A percentile compares a stretch with the other conserved stretches of the same genome.
phyloP scores from a whole-genome alignment of 2,113 vertebrate species.

The Zingel zingel region DNA sequence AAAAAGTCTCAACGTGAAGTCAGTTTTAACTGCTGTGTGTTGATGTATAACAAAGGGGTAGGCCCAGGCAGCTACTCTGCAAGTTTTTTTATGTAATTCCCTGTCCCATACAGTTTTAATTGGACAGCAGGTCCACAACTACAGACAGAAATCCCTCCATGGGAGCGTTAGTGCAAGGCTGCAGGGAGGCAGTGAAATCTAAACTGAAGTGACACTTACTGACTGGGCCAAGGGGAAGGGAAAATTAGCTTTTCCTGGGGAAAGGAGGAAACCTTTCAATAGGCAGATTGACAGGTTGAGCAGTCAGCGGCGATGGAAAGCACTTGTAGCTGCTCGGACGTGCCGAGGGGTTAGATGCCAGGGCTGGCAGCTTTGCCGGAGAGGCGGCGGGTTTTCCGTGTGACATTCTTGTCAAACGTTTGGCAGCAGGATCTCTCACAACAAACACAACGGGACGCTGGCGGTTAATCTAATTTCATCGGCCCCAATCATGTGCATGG shows the following conservation, averaged over 20 bases:
- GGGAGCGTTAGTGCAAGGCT: conserved; percentile 62
- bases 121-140: conserved; percentile 66
- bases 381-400: conserved; percentile 37
- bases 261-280: conserved; percentile 77
- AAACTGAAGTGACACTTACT: conserved; percentile 83
- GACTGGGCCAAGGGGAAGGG: conserved; percentile 70
- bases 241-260: conserved; percentile 75
- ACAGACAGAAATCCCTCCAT: conserved; percentile 55
- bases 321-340: conserved; percentile 73
- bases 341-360: conserved; percentile 68
- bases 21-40: neutral
- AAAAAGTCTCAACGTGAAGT: conserved; percentile 17
- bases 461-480: conserved; percentile 73
- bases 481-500: conserved; percentile 39
- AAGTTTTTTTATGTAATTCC: conserved; percentile 55
- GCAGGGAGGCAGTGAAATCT: conserved; percentile 72
- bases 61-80: conserved; percentile 3
- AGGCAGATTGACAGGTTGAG: conserved; percentile 80
- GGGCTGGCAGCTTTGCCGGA: conserved; percentile 53
- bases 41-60: neutral
- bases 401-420: conserved; percentile 78
- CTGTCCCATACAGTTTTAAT: conserved; percentile 67
- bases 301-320: conserved; percentile 80
- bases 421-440: conserved; percentile 68
- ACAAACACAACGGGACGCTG: conserved; percentile 73